Percentiles rank a stretch among this genome's conserved stretches.
phyloP scores from a whole-genome alignment of 2,113 vertebrate species.

The Pelobates fuscus region DNA sequence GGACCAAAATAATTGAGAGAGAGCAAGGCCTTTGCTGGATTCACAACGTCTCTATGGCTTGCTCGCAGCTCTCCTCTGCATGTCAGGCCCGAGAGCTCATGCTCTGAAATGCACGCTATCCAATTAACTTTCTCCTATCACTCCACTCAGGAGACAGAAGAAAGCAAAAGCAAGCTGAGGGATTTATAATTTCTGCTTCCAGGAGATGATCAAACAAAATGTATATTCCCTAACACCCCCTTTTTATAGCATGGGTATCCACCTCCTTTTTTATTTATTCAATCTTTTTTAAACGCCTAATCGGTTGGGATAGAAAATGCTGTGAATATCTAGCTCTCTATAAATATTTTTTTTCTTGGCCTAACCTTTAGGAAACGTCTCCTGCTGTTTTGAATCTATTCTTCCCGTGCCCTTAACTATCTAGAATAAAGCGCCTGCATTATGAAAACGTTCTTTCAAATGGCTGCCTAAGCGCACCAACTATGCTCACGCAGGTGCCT shows the following conservation, averaged over 20 bases:
- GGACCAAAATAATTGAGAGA: conserved; percentile 79
- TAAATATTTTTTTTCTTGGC: conserved; percentile 27
- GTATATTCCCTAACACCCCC: conserved; percentile 63
- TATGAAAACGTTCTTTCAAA: neutral
- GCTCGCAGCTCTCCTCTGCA: conserved; percentile 63
- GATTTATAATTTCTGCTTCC: neutral
- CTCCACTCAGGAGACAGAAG: conserved; percentile 49
- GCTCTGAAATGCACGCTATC: conserved; percentile 56
- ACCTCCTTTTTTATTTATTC: conserved; percentile 68
- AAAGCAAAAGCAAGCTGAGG: conserved; percentile 51
- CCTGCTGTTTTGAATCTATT: neutral
- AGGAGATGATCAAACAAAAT: conserved; percentile 56
- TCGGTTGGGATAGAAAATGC: conserved; percentile 54
- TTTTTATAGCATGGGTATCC: conserved; percentile 75
- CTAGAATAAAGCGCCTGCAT: neutral
- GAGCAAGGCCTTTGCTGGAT: conserved; percentile 70
- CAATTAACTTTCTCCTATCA: conserved; percentile 57
- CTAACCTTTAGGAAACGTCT: neutral
- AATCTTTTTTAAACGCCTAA: no score
- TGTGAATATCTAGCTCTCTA: neutral
- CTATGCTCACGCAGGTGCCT: conserved; percentile 27
- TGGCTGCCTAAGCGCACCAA: neutral
- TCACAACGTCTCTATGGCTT: conserved; percentile 70
- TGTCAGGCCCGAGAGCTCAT: conserved; percentile 44
- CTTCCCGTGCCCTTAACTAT: neutral